Conservation (phyloP, 2,113 vertebrate species). For the Salminus brasiliensis region DNA sequence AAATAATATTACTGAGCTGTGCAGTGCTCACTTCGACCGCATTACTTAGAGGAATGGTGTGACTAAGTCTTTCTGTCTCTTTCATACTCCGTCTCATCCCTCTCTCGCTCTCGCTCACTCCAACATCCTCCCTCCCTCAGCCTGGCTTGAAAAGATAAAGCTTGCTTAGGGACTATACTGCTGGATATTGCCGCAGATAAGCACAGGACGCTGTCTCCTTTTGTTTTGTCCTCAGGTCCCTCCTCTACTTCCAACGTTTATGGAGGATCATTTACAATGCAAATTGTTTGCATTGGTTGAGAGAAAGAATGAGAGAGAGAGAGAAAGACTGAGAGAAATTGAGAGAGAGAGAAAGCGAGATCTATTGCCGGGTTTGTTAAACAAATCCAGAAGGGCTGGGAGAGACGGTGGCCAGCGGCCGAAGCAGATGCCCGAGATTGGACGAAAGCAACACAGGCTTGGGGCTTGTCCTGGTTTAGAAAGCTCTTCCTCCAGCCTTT, state of each 20-base stretch:
- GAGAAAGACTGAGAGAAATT: too few species aligned
- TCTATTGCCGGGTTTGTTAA: conserved; percentile 65
- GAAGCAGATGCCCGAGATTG: conserved; percentile 30
- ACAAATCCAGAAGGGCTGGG: conserved; percentile 63
- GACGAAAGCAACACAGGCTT: conserved; percentile 28
- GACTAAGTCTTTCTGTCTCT: neutral
- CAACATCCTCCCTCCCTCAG: neutral
- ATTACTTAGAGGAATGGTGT: conserved; percentile 1
- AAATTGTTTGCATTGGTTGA: conserved; percentile 57
- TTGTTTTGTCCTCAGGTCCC: conserved; percentile 58
- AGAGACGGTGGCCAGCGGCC: conserved; percentile 14
- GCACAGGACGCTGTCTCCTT: conserved; percentile 48
- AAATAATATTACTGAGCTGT: neutral
- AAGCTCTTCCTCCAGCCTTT: conserved; percentile 17
- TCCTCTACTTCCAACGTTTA: conserved; percentile 52
- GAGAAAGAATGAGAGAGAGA: conserved; percentile 52
- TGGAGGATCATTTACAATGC: conserved; percentile 73
- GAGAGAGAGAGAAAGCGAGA: conserved; percentile 55
- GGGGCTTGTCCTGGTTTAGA: conserved; percentile 39
- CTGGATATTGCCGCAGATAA: conserved; percentile 53
- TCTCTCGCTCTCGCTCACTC: neutral
- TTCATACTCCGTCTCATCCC: neutral
- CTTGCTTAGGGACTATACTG: conserved; percentile 41
- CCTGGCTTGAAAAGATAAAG: conserved; percentile 64
- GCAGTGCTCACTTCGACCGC: neutral